A percentile compares a stretch with the other conserved stretches of the same genome.
Evolutionary conservation across 2,113 vertebrate species (phyloP).

Genomic region (Oryzias curvinotus): DNA sequence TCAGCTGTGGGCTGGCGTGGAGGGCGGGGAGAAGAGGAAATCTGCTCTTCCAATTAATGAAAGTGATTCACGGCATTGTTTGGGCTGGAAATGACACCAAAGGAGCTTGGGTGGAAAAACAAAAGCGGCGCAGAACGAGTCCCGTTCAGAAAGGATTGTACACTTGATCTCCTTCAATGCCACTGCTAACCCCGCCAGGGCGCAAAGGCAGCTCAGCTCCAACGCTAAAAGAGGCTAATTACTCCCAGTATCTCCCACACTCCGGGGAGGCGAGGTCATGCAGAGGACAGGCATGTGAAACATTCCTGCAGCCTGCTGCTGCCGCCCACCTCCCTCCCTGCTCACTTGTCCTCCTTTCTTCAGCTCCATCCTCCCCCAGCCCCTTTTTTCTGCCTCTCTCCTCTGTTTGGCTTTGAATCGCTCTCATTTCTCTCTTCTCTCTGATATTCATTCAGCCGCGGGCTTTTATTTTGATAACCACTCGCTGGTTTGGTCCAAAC

Average conservation of each 20-base stretch:
- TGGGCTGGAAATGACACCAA: constrained; percentile 17
- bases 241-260: constrained; percentile 72
- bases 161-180: constrained; percentile 70
- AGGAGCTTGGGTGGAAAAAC: constrained; percentile 2
- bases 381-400: constrained; percentile 15
- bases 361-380: constrained; percentile 28
- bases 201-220: constrained; percentile 49
- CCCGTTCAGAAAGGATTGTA: constrained; percentile 34
- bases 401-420: constrained; percentile 20
- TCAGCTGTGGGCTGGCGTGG: constrained; percentile 47
- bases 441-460: neutral
- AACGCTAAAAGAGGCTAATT: constrained; percentile 73
- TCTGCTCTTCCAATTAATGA: constrained; percentile 44
- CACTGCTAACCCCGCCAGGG: constrained; percentile 67
- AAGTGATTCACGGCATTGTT: constrained; percentile 30
- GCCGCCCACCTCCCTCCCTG: constrained; percentile 42
- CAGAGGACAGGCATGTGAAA: constrained; percentile 73
- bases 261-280: constrained; percentile 68
- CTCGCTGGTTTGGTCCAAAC: no score
- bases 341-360: constrained; percentile 19
- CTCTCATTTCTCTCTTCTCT: constrained; percentile 10
- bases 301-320: constrained; percentile 69
- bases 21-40: constrained; percentile 27
- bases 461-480: neutral
- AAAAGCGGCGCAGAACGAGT: neutral